Conservation (phyloP, 1,140 invertebrate species). For the Campodea augens region DNA sequence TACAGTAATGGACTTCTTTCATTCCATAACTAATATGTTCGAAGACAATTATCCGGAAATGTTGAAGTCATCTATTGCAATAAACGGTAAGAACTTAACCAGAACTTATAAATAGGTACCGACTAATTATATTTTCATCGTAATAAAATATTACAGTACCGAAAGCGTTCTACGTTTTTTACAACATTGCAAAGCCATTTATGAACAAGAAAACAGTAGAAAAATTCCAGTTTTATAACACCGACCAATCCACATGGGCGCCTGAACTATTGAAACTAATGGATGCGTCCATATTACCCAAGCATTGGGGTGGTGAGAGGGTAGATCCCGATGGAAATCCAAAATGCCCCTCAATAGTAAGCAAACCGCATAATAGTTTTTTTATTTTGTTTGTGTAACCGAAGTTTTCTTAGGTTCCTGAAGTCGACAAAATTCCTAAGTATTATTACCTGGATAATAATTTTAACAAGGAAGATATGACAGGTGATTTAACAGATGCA, state of each 20-base stretch:
- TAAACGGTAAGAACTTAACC: too few relatives aligned
- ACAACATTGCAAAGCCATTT: constrained; percentile 70
- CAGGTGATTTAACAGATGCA: constrained; percentile 19
- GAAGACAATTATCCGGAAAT: too few relatives aligned
- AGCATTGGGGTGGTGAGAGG: constrained; percentile 55
- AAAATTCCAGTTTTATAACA: constrained; percentile 71
- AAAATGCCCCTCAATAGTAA: background rate
- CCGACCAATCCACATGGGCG: constrained; percentile 55
- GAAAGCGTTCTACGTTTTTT: constrained; percentile 68
- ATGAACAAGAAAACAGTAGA: constrained; percentile 72
- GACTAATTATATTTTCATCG: too few relatives aligned
- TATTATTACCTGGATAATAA: constrained; percentile 37
- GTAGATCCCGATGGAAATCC: constrained; percentile 37
- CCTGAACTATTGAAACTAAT: constrained; percentile 41
- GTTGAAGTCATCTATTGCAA: too few relatives aligned
- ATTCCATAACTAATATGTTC: too few relatives aligned
- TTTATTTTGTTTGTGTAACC: too few relatives aligned
- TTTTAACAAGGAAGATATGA: constrained; percentile 19
- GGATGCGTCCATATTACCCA: constrained; percentile 51
- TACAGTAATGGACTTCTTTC: too few relatives aligned
- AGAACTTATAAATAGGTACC: too few relatives aligned
- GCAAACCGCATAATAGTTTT: constrained; percentile 13
- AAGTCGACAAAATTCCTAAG: constrained; percentile 64
- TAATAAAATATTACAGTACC: constrained; percentile 63
- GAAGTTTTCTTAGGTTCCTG: constrained; percentile 34